These are phyloP conservation scores for Cavia porcellus DNA, from an alignment of 2,113 vertebrate genomes.

Conservation along the genomic window DNA sequence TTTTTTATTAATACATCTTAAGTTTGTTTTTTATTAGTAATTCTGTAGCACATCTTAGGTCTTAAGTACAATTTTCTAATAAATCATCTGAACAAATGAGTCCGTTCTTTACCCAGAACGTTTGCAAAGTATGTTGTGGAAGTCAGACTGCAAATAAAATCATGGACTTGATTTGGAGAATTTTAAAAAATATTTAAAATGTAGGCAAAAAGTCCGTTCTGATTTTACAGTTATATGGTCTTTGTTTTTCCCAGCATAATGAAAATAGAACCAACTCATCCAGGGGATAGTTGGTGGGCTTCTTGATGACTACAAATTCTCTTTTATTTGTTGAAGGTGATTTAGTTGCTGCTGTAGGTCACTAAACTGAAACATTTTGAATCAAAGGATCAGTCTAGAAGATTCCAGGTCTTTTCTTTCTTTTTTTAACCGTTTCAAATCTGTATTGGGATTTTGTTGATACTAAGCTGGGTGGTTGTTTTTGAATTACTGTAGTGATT, in stretches of 20 bases:
- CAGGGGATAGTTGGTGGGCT: neutral
- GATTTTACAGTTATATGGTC: neutral
- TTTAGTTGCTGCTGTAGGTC: neutral
- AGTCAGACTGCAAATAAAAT: slow-evolving; percentile 29
- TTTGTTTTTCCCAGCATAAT: slow-evolving; percentile 2
- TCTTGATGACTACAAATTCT: neutral
- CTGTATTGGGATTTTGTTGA: slow-evolving; percentile 61
- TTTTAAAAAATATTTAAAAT: slow-evolving; percentile 27
- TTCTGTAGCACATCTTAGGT: slow-evolving; percentile 20
- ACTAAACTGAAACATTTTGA: slow-evolving; percentile 63
- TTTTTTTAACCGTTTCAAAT: neutral
- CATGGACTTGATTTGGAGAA: slow-evolving; percentile 35
- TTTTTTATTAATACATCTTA: neutral
- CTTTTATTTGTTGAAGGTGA: neutral
- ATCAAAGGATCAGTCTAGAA: slow-evolving; percentile 78
- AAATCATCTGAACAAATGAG: neutral
- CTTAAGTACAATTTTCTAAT: neutral
- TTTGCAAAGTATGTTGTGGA: slow-evolving; percentile 10
- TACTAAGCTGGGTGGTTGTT: slow-evolving; percentile 55
- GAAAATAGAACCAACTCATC: neutral
- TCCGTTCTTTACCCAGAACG: neutral
- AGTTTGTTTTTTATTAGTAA: no score
- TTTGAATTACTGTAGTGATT: neutral
- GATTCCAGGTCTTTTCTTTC: slow-evolving; percentile 64
- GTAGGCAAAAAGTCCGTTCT: neutral